A percentile compares a stretch with the other conserved stretches of the same genome.
Evolutionary conservation across 1,140 invertebrate genomes (phyloP).

Genomic region (Panagrolaimus sp.): DNA sequence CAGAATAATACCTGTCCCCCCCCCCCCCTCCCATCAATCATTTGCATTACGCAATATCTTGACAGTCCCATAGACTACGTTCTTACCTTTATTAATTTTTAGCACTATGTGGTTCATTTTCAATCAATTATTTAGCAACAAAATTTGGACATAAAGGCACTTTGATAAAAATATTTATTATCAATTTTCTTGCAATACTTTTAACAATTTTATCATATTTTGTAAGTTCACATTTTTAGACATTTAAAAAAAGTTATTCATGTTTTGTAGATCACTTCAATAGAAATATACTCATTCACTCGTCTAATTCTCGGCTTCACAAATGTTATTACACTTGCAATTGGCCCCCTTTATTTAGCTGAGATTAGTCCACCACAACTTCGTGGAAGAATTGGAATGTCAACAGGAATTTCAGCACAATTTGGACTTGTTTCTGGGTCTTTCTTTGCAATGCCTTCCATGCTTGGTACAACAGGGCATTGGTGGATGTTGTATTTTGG

Average conservation of each 20-base stretch:
- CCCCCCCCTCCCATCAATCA: too few species aligned
- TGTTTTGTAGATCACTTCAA: background rate
- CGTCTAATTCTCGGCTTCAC: background rate
- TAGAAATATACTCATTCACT: background rate
- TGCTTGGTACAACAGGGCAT: constrained; percentile 16
- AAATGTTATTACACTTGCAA: background rate
- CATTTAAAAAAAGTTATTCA: too few species aligned
- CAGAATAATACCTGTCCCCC: too few species aligned
- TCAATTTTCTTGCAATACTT: background rate
- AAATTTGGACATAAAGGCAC: background rate
- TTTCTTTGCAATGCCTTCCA: constrained; percentile 22
- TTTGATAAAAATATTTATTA: background rate
- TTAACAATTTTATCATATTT: background rate
- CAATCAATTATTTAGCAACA: background rate
- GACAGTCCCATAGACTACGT: too few species aligned
- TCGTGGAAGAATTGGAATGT: constrained; percentile 19
- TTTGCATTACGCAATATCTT: too few species aligned
- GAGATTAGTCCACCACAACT: background rate
- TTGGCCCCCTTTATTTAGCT: background rate
- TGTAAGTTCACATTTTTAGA: background rate
- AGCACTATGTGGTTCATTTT: too few species aligned
- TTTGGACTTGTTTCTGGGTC: constrained; percentile 19
- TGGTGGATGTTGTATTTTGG: constrained; percentile 28
- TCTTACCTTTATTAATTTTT: too few species aligned
- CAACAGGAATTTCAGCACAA: constrained; percentile 25